Evolutionary conservation across 2,888 invertebrate genomes (phyloP).

Genomic region (Protonemura montana): DNA sequence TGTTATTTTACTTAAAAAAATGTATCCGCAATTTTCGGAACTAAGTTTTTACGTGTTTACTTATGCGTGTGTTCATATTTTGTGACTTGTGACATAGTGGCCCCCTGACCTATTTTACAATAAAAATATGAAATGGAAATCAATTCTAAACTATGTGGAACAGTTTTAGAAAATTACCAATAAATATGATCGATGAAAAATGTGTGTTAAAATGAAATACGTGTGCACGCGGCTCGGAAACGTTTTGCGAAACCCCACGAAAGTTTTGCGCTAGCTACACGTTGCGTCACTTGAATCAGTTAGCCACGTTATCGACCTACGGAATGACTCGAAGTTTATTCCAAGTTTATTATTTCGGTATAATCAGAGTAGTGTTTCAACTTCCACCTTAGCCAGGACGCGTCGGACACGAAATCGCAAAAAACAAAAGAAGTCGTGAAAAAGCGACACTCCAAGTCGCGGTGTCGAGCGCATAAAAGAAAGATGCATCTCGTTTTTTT

Average conservation of each 20-base stretch:
- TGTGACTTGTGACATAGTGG: not conserved
- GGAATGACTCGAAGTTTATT: too few relatives aligned
- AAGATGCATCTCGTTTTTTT: not conserved
- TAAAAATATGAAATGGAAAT: slow-evolving; percentile 12
- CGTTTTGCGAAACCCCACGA: not conserved
- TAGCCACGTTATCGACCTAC: too few relatives aligned
- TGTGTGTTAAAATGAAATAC: too few relatives aligned
- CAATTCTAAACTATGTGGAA: not conserved
- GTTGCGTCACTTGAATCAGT: too few relatives aligned
- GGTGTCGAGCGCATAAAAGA: not conserved
- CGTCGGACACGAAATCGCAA: too few relatives aligned
- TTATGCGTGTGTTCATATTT: not conserved
- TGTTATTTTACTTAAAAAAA: too few relatives aligned
- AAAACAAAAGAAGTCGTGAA: not conserved
- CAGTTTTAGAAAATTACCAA: not conserved
- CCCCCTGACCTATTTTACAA: not conserved
- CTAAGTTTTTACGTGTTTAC: too few relatives aligned
- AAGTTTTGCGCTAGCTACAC: too few relatives aligned
- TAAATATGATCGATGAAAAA: not conserved
- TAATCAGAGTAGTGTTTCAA: too few relatives aligned
- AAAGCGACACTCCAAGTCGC: not conserved
- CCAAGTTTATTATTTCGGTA: too few relatives aligned
- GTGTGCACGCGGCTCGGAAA: not conserved
- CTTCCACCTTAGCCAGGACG: too few relatives aligned
- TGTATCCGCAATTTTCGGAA: too few relatives aligned